Evolutionary conservation across 1,140 invertebrate species (phyloP).

Genomic region (Zaprionus africanus): DNA sequence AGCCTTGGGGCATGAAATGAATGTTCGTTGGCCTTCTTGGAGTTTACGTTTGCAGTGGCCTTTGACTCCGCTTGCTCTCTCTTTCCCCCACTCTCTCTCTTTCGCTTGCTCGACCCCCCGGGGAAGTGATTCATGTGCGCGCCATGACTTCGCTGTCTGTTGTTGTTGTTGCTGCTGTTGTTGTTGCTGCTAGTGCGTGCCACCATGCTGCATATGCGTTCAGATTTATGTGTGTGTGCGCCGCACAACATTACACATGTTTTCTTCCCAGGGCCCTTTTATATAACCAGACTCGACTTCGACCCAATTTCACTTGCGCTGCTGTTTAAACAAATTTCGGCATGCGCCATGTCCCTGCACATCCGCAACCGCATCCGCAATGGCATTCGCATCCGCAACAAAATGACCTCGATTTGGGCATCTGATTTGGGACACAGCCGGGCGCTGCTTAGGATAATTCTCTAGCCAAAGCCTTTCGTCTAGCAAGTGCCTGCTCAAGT

Average conservation of each 20-base stretch:
- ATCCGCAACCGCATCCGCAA: slow-evolving; percentile 15
- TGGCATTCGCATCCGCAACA: neutral
- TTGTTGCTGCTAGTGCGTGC: slow-evolving; percentile 43
- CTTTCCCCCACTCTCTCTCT: neutral
- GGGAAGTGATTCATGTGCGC: slow-evolving; percentile 51
- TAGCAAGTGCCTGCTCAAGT: slow-evolving; percentile 39
- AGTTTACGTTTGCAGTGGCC: slow-evolving; percentile 48
- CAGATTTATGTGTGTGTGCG: slow-evolving; percentile 57
- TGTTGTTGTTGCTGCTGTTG: slow-evolving; percentile 12
- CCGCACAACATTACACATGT: slow-evolving; percentile 29
- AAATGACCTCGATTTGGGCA: slow-evolving; percentile 24
- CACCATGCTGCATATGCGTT: slow-evolving; percentile 59
- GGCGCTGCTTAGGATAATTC: neutral
- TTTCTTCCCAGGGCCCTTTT: slow-evolving; percentile 32
- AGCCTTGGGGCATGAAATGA: slow-evolving; percentile 32
- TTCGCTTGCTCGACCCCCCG: neutral
- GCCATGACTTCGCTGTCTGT: slow-evolving; percentile 42
- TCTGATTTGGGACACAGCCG: slow-evolving; percentile 32
- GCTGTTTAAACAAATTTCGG: slow-evolving; percentile 72
- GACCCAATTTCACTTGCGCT: slow-evolving; percentile 69
- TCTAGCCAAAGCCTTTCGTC: neutral
- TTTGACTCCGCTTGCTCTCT: slow-evolving; percentile 35
- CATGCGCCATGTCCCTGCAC: slow-evolving; percentile 11
- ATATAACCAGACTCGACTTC: slow-evolving; percentile 58
- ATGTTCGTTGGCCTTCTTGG: slow-evolving; percentile 44